Percentiles rank a stretch among this genome's conserved stretches.
These are phyloP conservation scores for Chouioia cunea DNA, from an alignment of 2,888 invertebrate genomes.

Conservation along the genomic window DNA sequence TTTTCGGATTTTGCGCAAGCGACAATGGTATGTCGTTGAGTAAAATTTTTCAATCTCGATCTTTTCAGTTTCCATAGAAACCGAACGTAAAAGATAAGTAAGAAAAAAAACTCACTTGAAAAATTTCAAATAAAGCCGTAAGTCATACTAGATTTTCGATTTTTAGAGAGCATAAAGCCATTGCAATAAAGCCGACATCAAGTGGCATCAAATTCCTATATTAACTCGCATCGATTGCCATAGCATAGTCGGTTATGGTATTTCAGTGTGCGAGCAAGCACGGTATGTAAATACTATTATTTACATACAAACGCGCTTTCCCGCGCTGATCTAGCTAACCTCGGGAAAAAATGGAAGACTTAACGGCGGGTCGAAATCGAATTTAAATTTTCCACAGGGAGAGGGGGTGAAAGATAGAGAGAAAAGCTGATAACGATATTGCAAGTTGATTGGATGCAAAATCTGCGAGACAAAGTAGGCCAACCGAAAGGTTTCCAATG, in stretches of 20 bases:
- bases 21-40: too few relatives aligned
- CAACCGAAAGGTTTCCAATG: conserved; percentile 46
- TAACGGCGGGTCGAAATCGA: conserved; percentile 33
- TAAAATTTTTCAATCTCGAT: conserved; percentile 17
- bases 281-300: conserved; percentile 35
- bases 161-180: conserved; percentile 11
- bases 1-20: too few relatives aligned
- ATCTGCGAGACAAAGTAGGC: conserved; percentile 41
- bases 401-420: neutral
- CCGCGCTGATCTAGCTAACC: neutral
- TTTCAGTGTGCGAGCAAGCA: neutral
- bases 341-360: conserved; percentile 32
- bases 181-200: conserved; percentile 27
- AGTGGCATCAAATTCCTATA: conserved; percentile 7
- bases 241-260: neutral
- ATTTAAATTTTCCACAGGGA: conserved; percentile 40
- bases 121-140: too few relatives aligned
- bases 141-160: conserved; percentile 9
- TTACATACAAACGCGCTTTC: conserved; percentile 28
- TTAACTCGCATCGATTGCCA: conserved; percentile 20
- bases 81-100: neutral
- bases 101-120: too few relatives aligned
- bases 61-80: neutral
- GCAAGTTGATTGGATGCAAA: conserved; percentile 46
- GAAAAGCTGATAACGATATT: conserved; percentile 45